Conservation (phyloP, 2,797 vertebrate species). For the Myotis planiceps region DNA sequence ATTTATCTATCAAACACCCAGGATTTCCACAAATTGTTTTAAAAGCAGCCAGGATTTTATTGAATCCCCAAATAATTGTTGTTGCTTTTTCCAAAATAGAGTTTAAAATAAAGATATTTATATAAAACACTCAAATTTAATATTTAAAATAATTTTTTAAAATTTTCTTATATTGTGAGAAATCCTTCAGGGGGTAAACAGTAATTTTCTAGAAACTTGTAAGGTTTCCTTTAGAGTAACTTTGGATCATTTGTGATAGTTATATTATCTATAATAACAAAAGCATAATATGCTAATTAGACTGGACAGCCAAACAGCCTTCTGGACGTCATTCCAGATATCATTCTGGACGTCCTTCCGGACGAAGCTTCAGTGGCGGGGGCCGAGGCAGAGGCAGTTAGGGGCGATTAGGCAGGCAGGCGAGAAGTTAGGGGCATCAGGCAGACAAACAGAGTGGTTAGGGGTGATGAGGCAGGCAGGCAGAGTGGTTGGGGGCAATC, state of each 20-base stretch:
- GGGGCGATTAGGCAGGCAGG: too few relatives aligned
- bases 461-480: too few relatives aligned
- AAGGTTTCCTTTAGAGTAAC: background rate
- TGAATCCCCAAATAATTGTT: background rate
- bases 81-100: background rate
- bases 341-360: fast-evolving
- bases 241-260: background rate
- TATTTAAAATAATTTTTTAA: constrained; percentile 9
- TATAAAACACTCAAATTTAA: background rate
- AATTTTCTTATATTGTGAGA: background rate
- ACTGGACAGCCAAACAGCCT: too few relatives aligned
- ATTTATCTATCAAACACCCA: background rate
- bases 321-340: too few relatives aligned
- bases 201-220: background rate
- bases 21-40: background rate
- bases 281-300: too few relatives aligned
- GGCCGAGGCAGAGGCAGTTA: too few relatives aligned
- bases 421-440: too few relatives aligned
- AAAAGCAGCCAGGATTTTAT: background rate
- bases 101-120: background rate
- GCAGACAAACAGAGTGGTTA: too few relatives aligned
- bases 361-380: too few relatives aligned
- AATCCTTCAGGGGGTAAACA: background rate
- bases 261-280: background rate
- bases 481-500: too few relatives aligned